Percentiles rank a stretch among this genome's conserved stretches.
These are phyloP conservation scores for Heliothis subflexa DNA, from an alignment of 1,140 invertebrate genomes.

Conservation along the genomic window DNA sequence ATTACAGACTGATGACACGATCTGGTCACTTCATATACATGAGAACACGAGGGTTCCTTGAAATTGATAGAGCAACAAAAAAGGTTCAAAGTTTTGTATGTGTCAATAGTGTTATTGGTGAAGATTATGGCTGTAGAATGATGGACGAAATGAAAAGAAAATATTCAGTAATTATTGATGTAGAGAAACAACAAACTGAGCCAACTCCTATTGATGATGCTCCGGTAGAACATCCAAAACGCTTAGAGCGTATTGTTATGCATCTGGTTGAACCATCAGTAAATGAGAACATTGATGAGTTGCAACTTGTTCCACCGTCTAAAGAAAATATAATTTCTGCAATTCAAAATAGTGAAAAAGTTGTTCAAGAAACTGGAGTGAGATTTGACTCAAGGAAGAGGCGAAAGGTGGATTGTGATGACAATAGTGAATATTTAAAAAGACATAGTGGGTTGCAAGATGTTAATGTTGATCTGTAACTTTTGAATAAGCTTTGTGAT, in stretches of 20 bases:
- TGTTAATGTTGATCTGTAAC: conserved; percentile 49
- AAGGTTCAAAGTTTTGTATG: conserved; percentile 94
- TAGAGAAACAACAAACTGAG: conserved; percentile 72
- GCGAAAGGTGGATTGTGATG: conserved; percentile 70
- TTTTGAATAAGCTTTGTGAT: conserved; percentile 50
- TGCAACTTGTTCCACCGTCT: conserved; percentile 77
- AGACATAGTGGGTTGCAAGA: conserved; percentile 63
- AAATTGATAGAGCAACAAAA: conserved; percentile 91
- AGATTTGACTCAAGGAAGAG: conserved; percentile 79
- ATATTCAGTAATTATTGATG: conserved; percentile 90
- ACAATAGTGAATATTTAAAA: conserved; percentile 72
- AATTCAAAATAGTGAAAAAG: conserved; percentile 81
- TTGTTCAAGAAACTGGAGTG: conserved; percentile 78
- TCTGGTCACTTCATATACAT: conserved; percentile 94
- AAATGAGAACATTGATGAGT: conserved; percentile 72
- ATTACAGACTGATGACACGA: conserved; percentile 92
- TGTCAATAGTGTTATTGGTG: conserved; percentile 92
- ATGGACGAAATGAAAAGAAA: conserved; percentile 92
- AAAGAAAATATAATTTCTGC: conserved; percentile 81
- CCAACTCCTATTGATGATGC: conserved; percentile 75
- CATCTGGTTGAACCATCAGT: conserved; percentile 88
- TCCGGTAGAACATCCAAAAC: conserved; percentile 89
- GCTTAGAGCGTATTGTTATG: conserved; percentile 89
- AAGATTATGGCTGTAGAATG: conserved; percentile 90
- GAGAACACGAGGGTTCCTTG: conserved; percentile 92